Evolutionary conservation across 1,140 invertebrate species (phyloP), one percentile per base, ranked within the genome.

Genomic region (Myzus persicae): DNA sequence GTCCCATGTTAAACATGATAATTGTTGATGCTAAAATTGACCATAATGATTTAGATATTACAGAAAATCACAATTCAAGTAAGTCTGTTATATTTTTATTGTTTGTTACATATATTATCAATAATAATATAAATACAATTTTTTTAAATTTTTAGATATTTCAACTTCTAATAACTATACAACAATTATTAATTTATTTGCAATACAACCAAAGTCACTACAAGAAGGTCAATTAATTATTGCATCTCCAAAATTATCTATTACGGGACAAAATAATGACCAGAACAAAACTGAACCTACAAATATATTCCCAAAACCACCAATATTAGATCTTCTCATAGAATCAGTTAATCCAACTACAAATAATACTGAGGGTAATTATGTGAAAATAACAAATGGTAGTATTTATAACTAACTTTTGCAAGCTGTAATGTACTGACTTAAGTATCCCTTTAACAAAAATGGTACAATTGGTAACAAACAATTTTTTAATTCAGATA

Each of bases 151-250:
- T 90, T 3, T 22, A 90, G 89, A 26, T 59, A 46, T 31, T 44
- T 48, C n/a, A 88, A 31, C 40, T 59, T 90, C 42, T 36, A 67
- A 1, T 42, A 90, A 42, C 42, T 90, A 42, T 18, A 95, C 95
- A 11, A 94, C 97, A 48, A 95, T 97, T 9, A 96, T 98, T 38
- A 96, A 96, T 84, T 96, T 99, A 95, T 98, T 97, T 95, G 96
- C 98, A 88, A 97, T 99, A 85, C 98, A 99, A 95, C 97, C 98
- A 11, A 98, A 98, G 95, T 97, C 97, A 38, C 95, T 99, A 81
- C 98, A 98, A 95, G 97, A 98, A 94, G 97, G 98, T 94, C 96
- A 97, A 94, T 97, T 98, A 93, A 96, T 96, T 31, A 98, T 98
- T 95, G 95, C 96, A 94, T 97, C 97, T 9, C 96, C 95, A 9